Evolutionary conservation across 2,113 vertebrate species (phyloP).

Genomic region (Probosciger aterrimus): DNA sequence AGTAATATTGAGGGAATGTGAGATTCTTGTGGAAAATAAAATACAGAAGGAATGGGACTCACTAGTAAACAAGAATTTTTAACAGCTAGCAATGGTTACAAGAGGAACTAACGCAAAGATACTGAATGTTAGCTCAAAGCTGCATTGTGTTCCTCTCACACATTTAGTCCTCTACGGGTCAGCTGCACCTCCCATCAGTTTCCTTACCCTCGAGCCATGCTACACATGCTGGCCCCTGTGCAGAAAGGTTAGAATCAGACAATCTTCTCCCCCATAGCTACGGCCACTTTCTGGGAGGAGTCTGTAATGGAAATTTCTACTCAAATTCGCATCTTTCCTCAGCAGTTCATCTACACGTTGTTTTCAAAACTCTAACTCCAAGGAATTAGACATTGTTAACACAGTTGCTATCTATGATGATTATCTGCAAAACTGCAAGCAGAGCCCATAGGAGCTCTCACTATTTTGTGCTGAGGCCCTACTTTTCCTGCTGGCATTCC

Average conservation of each 20-base stretch:
- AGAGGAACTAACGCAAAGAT: neutral
- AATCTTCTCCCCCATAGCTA: fast-evolving
- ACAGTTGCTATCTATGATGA: neutral
- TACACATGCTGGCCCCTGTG: neutral
- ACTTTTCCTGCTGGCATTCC: neutral
- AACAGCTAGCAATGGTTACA: neutral
- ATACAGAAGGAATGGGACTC: neutral
- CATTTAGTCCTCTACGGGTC: neutral
- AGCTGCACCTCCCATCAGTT: neutral
- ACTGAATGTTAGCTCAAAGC: neutral
- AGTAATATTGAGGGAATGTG: neutral
- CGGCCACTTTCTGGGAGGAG: neutral
- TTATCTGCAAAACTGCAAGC: neutral
- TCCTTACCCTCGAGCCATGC: neutral
- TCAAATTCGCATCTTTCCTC: neutral
- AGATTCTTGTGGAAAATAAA: neutral
- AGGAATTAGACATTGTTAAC: neutral
- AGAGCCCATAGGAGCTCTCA: neutral
- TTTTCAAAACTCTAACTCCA: neutral
- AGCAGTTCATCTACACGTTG: neutral
- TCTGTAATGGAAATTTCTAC: neutral
- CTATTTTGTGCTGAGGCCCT: neutral
- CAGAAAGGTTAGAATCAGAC: neutral
- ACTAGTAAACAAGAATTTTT: neutral
- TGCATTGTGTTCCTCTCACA: neutral